Conservation (phyloP, 2,113 vertebrate genomes). For the Plecotus auritus region DNA sequence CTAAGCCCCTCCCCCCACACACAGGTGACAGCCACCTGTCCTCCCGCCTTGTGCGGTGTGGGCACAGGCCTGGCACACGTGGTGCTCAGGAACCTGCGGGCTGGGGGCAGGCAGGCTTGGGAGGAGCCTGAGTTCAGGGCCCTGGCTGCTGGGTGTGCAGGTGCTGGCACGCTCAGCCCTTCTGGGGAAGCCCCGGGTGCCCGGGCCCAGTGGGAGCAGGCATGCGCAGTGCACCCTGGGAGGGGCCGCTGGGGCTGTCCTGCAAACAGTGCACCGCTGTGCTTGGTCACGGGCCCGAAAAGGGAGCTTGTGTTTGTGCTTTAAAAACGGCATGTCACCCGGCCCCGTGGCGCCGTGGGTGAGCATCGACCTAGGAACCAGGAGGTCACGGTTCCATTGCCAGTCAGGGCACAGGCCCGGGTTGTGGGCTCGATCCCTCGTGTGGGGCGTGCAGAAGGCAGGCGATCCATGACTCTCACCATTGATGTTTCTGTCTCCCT, state of each 20-base stretch:
- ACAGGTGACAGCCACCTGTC: background rate
- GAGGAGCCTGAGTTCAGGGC: background rate
- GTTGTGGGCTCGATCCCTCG: too few relatives aligned
- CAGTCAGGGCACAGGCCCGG: too few relatives aligned
- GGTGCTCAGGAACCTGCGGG: background rate
- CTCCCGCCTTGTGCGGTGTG: background rate
- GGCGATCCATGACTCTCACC: too few relatives aligned
- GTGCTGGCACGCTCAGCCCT: background rate
- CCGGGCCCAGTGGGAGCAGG: background rate
- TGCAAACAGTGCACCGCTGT: too few relatives aligned
- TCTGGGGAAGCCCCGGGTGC: background rate
- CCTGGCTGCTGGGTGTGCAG: background rate
- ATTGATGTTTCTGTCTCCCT: too few relatives aligned
- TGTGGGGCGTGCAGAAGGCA: too few relatives aligned
- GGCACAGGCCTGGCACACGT: background rate
- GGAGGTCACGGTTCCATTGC: too few relatives aligned
- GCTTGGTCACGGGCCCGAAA: background rate
- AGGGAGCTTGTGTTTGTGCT: background rate
- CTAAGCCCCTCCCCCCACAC: too few relatives aligned
- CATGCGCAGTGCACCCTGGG: too few relatives aligned
- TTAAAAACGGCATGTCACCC: background rate
- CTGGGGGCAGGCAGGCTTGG: accelerated
- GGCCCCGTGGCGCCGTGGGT: too few relatives aligned
- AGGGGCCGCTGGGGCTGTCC: background rate
- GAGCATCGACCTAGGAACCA: too few relatives aligned